Conservation (phyloP, 2,888 invertebrate genomes). For the Chymomyza amoena region DNA sequence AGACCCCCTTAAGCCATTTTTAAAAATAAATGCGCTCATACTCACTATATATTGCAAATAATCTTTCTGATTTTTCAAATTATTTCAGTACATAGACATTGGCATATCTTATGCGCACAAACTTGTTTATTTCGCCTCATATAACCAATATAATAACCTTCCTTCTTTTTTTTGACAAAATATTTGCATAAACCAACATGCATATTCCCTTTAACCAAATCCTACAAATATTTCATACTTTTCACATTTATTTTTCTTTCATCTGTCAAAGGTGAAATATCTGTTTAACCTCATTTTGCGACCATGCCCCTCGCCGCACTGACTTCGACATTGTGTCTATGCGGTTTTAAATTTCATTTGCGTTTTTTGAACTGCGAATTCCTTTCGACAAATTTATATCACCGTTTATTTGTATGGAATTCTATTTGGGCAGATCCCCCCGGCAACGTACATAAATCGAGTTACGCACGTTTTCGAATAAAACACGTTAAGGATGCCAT, state of each 20-base stretch:
- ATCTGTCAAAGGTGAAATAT: constrained; percentile 3
- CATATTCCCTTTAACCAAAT: not conserved
- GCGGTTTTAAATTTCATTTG: constrained; percentile 56
- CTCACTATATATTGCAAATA: no score
- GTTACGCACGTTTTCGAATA: not conserved
- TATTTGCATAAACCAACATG: not conserved
- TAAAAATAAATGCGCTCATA: no score
- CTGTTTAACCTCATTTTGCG: not conserved
- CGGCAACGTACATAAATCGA: constrained; percentile 37
- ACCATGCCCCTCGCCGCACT: constrained; percentile 10
- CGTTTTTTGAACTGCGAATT: constrained; percentile 17
- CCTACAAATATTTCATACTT: not conserved
- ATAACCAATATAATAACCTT: not conserved
- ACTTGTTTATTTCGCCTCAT: not conserved
- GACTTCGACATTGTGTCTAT: not conserved
- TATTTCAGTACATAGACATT: no score
- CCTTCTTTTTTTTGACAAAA: not conserved
- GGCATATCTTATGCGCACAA: not conserved
- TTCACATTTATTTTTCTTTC: not conserved
- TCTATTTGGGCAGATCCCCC: constrained; percentile 40
- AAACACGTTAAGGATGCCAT: not conserved
- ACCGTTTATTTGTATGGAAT: constrained; percentile 68
- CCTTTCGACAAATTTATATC: constrained; percentile 54
- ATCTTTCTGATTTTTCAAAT: no score
- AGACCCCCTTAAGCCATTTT: no score